Percentiles rank a stretch among this genome's conserved stretches.
These are phyloP conservation scores for Platysternon megacephalum DNA, from an alignment of 2,113 vertebrate genomes.

Conservation along the genomic window DNA sequence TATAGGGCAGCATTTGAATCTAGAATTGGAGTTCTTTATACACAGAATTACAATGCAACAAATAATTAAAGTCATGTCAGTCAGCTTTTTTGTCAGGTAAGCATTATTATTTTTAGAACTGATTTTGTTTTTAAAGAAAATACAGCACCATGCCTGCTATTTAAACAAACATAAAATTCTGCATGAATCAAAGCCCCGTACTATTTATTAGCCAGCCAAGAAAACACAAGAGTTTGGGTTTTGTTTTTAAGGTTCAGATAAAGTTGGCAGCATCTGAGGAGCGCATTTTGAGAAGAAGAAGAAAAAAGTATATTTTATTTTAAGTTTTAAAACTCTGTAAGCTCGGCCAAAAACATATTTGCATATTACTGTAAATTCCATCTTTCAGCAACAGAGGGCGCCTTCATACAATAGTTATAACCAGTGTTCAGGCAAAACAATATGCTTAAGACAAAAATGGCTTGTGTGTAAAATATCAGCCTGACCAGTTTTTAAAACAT, in stretches of 20 bases:
- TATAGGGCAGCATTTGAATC: not conserved
- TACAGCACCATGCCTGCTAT: not conserved
- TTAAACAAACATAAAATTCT: no score
- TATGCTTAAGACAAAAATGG: not conserved
- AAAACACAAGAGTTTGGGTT: not conserved
- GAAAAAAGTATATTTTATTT: not conserved
- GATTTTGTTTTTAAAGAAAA: not conserved
- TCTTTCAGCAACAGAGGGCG: slow-evolving; percentile 85
- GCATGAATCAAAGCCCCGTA: not conserved
- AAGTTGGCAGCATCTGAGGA: not conserved
- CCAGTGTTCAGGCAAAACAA: not conserved
- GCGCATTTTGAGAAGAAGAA: not conserved
- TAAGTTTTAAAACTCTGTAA: not conserved
- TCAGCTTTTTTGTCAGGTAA: not conserved
- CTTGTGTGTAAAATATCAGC: not conserved
- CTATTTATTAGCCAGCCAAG: not conserved
- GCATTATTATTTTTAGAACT: not conserved
- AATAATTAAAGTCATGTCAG: not conserved
- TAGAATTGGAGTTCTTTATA: not conserved
- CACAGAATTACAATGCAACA: not conserved
- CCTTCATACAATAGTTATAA: slow-evolving; percentile 72
- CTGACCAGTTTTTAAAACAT: not conserved
- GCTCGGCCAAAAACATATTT: not conserved
- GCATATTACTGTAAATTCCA: not conserved
- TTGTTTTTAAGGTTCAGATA: slow-evolving; percentile 26